Evolutionary conservation across 2,888 invertebrate genomes (phyloP).

Genomic region (Dicyrtomina minuta): DNA sequence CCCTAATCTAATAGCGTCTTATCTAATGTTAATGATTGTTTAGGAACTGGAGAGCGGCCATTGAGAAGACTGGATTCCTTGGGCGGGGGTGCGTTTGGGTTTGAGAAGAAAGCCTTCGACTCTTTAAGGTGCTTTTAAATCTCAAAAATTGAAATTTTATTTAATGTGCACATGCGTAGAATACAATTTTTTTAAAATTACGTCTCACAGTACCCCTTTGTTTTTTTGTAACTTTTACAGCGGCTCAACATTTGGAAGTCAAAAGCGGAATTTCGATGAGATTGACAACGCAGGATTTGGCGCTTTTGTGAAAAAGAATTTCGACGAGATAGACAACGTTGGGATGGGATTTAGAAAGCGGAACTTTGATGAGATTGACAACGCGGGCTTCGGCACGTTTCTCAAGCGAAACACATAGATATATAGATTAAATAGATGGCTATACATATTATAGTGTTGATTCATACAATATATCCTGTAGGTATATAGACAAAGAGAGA

Average conservation of each 20-base stretch:
- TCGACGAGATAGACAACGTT: constrained; percentile 54
- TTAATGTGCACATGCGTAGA: too few species aligned
- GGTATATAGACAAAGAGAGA: too few species aligned
- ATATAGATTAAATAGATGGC: background rate
- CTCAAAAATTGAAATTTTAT: background rate
- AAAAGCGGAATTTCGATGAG: constrained; percentile 65
- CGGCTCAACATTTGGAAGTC: constrained; percentile 57
- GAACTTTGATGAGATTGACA: constrained; percentile 56
- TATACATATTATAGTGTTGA: too few species aligned
- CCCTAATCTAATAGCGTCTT: too few species aligned
- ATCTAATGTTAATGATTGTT: too few species aligned
- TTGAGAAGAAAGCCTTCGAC: constrained; percentile 57
- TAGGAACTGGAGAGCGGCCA: constrained; percentile 43
- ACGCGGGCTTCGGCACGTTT: constrained; percentile 55
- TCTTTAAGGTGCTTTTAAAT: constrained; percentile 56
- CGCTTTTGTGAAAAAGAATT: constrained; percentile 60
- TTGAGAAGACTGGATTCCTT: constrained; percentile 59
- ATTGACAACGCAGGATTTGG: constrained; percentile 64
- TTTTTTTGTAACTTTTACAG: constrained; percentile 42
- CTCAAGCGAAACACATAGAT: constrained; percentile 50
- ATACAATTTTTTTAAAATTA: background rate
- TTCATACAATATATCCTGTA: too few species aligned
- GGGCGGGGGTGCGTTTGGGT: constrained; percentile 58
- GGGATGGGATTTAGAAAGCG: constrained; percentile 60
- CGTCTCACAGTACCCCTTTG: background rate